Evolutionary conservation across 2,797 vertebrate genomes (phyloP).

Genomic region (Enteromius afrohamiltoni): DNA sequence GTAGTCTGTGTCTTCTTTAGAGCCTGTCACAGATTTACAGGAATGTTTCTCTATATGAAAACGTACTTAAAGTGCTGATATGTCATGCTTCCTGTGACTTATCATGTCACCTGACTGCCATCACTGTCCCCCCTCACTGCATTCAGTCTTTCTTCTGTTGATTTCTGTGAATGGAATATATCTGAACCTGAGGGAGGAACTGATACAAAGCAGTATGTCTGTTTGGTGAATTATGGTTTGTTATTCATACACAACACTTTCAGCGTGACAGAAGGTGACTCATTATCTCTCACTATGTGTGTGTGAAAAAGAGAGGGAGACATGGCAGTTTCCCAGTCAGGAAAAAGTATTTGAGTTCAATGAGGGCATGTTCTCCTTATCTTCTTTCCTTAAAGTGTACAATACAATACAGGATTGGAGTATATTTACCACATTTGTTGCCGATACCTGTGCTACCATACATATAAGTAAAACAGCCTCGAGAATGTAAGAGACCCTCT

Average conservation of each 20-base stretch:
- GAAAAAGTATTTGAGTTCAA: not conserved
- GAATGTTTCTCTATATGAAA: not conserved
- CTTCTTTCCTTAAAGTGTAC: not conserved
- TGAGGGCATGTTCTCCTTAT: not conserved
- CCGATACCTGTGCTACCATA: not conserved
- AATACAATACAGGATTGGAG: not conserved
- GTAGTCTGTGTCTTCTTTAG: not conserved
- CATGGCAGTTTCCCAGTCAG: not conserved
- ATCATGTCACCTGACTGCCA: conserved; percentile 14
- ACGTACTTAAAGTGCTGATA: not conserved
- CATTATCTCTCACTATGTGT: not conserved
- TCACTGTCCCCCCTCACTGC: not conserved
- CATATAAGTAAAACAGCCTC: not conserved
- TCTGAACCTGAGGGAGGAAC: not conserved
- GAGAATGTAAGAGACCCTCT: not conserved
- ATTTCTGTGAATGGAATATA: not conserved
- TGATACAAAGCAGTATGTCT: not conserved
- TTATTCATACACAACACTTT: not conserved
- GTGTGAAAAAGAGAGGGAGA: not conserved
- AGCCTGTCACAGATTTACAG: not conserved
- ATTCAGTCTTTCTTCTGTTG: not conserved
- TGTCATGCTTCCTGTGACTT: conserved; percentile 21
- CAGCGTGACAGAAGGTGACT: not conserved
- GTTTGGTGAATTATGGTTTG: not conserved
- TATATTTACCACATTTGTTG: not conserved